Base-by-base conservation (phyloP, 2,113 vertebrate genomes). In the Orthonyx spaldingii region DNA sequence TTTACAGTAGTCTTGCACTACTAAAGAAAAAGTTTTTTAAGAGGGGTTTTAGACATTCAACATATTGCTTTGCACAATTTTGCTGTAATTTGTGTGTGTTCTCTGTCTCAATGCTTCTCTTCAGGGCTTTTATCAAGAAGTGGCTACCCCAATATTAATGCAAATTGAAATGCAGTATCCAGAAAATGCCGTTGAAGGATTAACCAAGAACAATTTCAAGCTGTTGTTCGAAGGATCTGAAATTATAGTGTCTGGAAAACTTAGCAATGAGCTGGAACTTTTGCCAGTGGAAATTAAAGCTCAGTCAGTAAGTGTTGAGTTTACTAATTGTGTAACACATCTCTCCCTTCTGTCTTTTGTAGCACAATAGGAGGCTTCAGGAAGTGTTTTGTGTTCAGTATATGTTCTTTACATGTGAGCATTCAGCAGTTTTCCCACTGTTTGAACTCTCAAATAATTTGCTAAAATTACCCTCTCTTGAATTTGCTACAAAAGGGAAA, bases 71-170 rank as follows among this genome's bases (percentile, higher is more conserved):
- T 75, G 37, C 13, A 26, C 28, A 52, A 44, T 61, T 93, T 82
- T 78, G 20, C 37, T 41, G 24, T 56, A 13, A 52, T 46, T 47
- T 81, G 11, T 37, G 14, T 7, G 33, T 10, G 3, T 24, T 89
- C n/a, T 76, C n/a, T 63, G 33, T 88, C 55, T 61, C 18, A 79
- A 52, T 72, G 8, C n/a, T 16, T 35, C 15, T 91, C 91, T 83
- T 92, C 60, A 98, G 99, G 98, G 98, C 94, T 99, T 99, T 97
- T 99, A 98, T 90, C 93, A 98, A 12, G 99, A 99, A 72, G 98
- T 99, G 52, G 97, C 99, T 77, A 99, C 96, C 35, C 98, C 99
- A 9, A 72, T 99, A 95, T 97, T 99, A 47, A 97, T 72, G 20
- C 84, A 98, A 3, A 98, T 99, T 80, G 93, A 98, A 81, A 95